Base-by-base conservation (phyloP, 2,113 vertebrate species). In the Abramis brama region DNA sequence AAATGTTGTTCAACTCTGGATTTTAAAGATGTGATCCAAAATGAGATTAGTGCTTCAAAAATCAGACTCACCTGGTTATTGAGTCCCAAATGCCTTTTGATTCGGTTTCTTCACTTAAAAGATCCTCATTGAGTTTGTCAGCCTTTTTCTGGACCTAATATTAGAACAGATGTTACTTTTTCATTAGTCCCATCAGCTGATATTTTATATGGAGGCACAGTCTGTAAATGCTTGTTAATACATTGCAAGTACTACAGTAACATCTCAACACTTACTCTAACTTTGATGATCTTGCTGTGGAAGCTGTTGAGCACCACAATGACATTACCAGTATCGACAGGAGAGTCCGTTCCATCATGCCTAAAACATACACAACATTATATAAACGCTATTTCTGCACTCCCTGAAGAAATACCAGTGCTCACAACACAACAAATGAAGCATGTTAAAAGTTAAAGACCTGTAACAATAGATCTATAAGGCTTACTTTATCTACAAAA, bases 281-380 rank as follows among this genome's bases (percentile, higher is more conserved):
- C 94, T 97, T 97, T 96, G 93, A 99, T 95, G 89, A 97, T 97
- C 93, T 97, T 99, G 94, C 96, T 97, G 92, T 96, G 97, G 93
- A 99, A 99, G 90, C 94, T 98, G 91, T 96, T 96, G 86, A 99
- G 91, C 33, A 97, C 92, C n/a, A 98, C 96, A 8, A 93, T 87
- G 81, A 98, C 92, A 27, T 98, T 94, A 59, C 90, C 92, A 7
- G 91, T 83, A 57, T 95, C 94, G 52, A 91, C 90, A 19, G 94
- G 92, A 60, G 97, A 98, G 91, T 99, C 97, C 5, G 97, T 95
- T 86, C 96, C 97, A 94, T 97, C 95, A 30, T 97, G 97, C 70
- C 98, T 99, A 62, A 25, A 84, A 78, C 85, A 80, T 85, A 88
- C 11, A 81, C 27, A 47, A 52, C 15, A 39, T 2, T 9, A 64